Evolutionary conservation across 30 jellyfish, hydroid and myxozoan genomes (phyloP), one percentile per base, ranked within the genome.

Genomic region (Hydractinia symbiolongicarpus): DNA sequence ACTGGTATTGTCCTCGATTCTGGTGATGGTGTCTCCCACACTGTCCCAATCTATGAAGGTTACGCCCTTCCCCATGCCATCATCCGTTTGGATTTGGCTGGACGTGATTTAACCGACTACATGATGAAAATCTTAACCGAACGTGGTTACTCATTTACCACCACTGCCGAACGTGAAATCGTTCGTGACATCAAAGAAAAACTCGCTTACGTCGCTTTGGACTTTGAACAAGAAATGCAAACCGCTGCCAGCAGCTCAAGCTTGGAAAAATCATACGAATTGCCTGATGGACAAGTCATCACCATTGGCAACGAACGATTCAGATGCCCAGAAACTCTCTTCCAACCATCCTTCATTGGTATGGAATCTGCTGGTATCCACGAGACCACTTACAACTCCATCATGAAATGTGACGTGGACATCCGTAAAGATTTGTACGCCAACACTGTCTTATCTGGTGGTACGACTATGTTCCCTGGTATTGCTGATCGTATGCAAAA

Each of bases 11-110:
- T 93, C 93, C 87, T 93, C 80, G 99, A 93, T 69, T 93, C 99
- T 58, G 99, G 99, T 30, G 99, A 93, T 88, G 99, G 99, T 81
- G 99, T 93, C 83, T 83, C 97, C 82, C 99, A 93, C 92, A 93
- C 99, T 5, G 99, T 93, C 73, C 99, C 99, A 67, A 93, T 93
- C 89, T 93, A 93, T 68, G 99, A 93, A 73, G 99, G 99, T 74
- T 93, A 93, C 90, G 99, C 99, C 88, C 96, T 93, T 78, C 99
- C 99, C 61, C 99, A 88, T 73, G 99, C 99, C 96, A 93, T 93
- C 90, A 87, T 93, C 86, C 96, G 99, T 86, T 79, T 93, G 73
- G 99, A 93, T 79, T 84, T 93, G 95, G 99, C 99, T 61, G 99
- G 99, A 54, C 95, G 99, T 83, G 99, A 93, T 66, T 82, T 93